Conservation (phyloP, 2,797 vertebrate genomes). For the Alcedo quadribrachys region DNA sequence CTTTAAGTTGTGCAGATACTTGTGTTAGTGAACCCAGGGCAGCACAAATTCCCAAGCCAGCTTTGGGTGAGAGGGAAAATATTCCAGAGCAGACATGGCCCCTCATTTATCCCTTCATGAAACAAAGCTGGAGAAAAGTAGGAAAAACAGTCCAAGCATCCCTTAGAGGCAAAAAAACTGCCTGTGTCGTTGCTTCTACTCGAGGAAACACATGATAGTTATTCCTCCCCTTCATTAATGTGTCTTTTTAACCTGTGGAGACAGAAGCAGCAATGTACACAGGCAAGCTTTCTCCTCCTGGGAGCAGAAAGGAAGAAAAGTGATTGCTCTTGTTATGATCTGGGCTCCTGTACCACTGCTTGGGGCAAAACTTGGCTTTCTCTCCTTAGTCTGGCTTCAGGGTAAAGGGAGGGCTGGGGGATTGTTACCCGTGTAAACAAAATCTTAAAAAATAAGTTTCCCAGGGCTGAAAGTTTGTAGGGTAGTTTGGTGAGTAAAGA, state of each 20-base stretch:
- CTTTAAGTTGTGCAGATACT: accelerated
- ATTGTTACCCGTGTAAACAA: neutral
- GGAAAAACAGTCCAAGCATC: neutral
- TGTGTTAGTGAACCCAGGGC: neutral
- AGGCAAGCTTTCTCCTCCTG: neutral
- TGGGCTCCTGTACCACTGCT: neutral
- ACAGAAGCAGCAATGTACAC: neutral
- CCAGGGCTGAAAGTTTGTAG: neutral
- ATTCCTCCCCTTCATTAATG: neutral
- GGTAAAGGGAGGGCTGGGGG: neutral
- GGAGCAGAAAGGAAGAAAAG: neutral
- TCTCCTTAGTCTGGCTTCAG: neutral
- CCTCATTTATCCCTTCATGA: neutral
- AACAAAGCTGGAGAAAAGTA: neutral
- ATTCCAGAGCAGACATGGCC: neutral
- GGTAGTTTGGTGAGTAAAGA: neutral
- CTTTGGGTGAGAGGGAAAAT: neutral
- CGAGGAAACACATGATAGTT: neutral
- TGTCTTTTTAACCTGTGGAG: neutral
- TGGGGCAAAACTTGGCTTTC: neutral
- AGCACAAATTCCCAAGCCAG: neutral
- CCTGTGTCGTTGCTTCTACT: neutral
- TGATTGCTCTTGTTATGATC: neutral
- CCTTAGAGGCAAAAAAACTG: neutral
- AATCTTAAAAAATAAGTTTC: neutral